Evolutionary conservation across 2,113 vertebrate species (phyloP), one percentile per base, ranked within the genome.

Genomic region (Neotoma lepida): DNA sequence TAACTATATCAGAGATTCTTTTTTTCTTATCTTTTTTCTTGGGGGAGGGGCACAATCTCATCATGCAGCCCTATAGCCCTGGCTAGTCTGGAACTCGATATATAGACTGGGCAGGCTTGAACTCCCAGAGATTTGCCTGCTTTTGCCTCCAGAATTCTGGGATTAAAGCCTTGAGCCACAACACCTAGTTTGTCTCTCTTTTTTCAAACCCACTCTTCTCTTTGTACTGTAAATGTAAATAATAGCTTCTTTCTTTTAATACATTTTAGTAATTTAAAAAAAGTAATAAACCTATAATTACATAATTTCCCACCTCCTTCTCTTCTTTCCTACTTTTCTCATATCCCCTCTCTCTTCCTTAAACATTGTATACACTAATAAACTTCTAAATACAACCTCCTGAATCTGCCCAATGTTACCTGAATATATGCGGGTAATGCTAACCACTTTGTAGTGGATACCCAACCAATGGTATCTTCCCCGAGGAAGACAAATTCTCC

Each of bases 1-100:
- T 84, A 94, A 87, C 15, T 51, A 78, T n/a, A 90, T 94, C 44
- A 92, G 14, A 73, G 26, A 88, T 78, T 64, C 30, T 82, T 76
- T 66, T 66, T 33, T 66, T 63, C 74, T 49, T 77, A 51, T 76
- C 28, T 49, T 46, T 76, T 77, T 49, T 30, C 6, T 14, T 44
- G 14, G 28, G 1, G 3, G 12, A 33, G 74, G 30, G 28, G 18
- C 9, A 6, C 17, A 33, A 15, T 51, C 74, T 77, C 44, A 77
- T 33, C 33, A 33, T 77, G 74, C 30, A 51, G 28, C 30, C 44
- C 76, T 78, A 30, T 76, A 76, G 24, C 26, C 74, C 26, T 76
- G 74, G 26, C 41, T 26, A 3, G 4, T 46, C 73, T 30, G 20
- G 51, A n/a, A 24, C 35, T 39, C 35, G 46, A 10, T 49, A 26